A percentile compares a stretch with the other conserved stretches of the same genome.
Conservation (phyloP, 2,888 invertebrate species). For the Chamaedrilus cognettii region DNA sequence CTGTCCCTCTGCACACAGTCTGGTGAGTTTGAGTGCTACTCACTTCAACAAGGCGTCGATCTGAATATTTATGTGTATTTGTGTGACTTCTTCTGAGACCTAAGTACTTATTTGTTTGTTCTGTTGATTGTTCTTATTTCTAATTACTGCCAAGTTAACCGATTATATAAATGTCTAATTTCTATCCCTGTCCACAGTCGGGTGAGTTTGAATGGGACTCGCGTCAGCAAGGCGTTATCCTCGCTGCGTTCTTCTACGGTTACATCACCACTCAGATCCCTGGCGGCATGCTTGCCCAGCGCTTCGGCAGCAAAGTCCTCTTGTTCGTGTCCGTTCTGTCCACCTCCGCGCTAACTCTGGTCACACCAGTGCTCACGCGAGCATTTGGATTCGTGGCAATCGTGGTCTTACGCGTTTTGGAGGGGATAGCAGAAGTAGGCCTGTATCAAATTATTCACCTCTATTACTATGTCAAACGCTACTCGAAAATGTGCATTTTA, state of each 20-base stretch:
- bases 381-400: conserved; percentile 23
- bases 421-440: conserved; percentile 13
- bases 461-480: neutral
- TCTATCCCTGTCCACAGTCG: neutral
- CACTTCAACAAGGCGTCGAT: too few species aligned
- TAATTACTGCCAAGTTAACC: too few species aligned
- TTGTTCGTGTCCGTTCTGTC: conserved; percentile 44
- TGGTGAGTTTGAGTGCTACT: too few species aligned
- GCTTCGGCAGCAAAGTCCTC: conserved; percentile 45
- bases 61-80: too few species aligned
- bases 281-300: conserved; percentile 43
- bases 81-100: too few species aligned
- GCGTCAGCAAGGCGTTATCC: neutral
- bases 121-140: too few species aligned
- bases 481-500: too few species aligned
- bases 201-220: conserved; percentile 21
- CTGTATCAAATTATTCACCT: neutral
- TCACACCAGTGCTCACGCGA: conserved; percentile 30
- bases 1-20: too few species aligned
- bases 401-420: conserved; percentile 24
- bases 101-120: too few species aligned
- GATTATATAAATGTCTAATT: too few species aligned
- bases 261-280: conserved; percentile 40
- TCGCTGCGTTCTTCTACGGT: conserved; percentile 17
- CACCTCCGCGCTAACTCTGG: conserved; percentile 22